These are phyloP conservation scores for Deilephila porcellus DNA, from an alignment of 2,888 invertebrate genomes.

Conservation along the genomic window DNA sequence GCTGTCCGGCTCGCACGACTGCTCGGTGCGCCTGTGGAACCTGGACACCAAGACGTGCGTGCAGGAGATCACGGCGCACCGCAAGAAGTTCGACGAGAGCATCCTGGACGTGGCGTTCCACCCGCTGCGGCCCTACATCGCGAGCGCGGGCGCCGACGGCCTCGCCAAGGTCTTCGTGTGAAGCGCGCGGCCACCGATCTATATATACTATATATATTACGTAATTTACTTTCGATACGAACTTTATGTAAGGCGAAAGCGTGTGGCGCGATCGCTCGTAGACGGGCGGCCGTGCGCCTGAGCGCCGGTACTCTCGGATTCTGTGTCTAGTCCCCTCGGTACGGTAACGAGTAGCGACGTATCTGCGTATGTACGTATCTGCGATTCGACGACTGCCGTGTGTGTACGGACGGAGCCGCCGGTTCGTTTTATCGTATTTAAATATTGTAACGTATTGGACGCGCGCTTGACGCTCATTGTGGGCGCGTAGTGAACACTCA, in stretches of 20 bases:
- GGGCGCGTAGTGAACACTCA: constrained; percentile 78
- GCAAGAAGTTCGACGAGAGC: constrained; percentile 99
- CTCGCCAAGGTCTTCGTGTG: constrained; percentile 99
- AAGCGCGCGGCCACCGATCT: constrained; percentile 42
- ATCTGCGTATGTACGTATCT: constrained; percentile 7
- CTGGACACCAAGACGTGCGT: constrained; percentile 99
- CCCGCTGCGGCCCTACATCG: constrained; percentile 98
- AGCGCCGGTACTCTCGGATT: constrained; percentile 51
- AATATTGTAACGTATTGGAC: constrained; percentile 69
- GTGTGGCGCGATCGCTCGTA: constrained; percentile 43
- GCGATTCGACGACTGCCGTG: constrained; percentile 19
- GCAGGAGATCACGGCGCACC: constrained; percentile 99
- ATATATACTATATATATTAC: constrained; percentile 57
- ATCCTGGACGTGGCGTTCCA: constrained; percentile 99
- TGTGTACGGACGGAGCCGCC: constrained; percentile 39
- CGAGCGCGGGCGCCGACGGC: constrained; percentile 99
- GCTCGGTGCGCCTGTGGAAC: constrained; percentile 99
- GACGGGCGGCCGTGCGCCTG: constrained; percentile 31
- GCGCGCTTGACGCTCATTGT: constrained; percentile 69
- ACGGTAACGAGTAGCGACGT: constrained; percentile 25
- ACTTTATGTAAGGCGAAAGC: constrained; percentile 49
- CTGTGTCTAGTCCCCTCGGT: constrained; percentile 63
- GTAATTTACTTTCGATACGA: constrained; percentile 65
- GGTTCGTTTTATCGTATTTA: constrained; percentile 68
- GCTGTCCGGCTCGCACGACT: constrained; percentile 99